Evolutionary conservation across 2,113 vertebrate species (phyloP), one percentile per base, ranked within the genome.

Genomic region (Bubo blakistoni): DNA sequence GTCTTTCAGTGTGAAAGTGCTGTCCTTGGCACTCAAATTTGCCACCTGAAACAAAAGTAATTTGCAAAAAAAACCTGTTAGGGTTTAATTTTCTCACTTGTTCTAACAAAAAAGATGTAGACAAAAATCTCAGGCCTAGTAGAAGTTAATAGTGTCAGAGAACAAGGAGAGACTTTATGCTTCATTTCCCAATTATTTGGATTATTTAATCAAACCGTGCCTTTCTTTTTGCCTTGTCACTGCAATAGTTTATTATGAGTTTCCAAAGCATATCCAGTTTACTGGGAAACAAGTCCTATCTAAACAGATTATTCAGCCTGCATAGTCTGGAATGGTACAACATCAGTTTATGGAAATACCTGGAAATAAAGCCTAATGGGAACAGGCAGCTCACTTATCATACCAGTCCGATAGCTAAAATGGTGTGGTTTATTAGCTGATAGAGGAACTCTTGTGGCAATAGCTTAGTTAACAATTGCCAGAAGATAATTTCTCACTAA

Each of bases 1-100:
- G 80, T 99, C 99, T 96, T 99, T 99, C 96, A 99, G 98, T 1
- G 99, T 99, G 97, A 98, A 99, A 16, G 99, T 99, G 97, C 98
- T 98, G 84, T 99, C 99, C 97, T 98, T 99, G 97, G 98, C 98
- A 81, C 98, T 99, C 94, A 99, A 74, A 22, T 98, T 99, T 57
- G 99, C 99, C 96, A 99, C 99, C 99, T 99, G 97, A 42, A 93
- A 96, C 14, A 97, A 16, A 86, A 62, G 13, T 10, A n/a, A 83
- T 30, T 49, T 54, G 63, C 4, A 82, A 88, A 77, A 57, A 73
- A 71, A 54, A 11, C 13, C 7, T 5, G 3, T 69, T 0, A 83
- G 27, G 57, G 21, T 52, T 88, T 61, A 8, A 7, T 93, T 51
- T 69, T 11, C 61, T 83, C 57, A n/a, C 42, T 46, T 22, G 3